These are phyloP conservation scores for Torymus tubicola DNA, from an alignment of 2,888 invertebrate species.

Conservation along the genomic window DNA sequence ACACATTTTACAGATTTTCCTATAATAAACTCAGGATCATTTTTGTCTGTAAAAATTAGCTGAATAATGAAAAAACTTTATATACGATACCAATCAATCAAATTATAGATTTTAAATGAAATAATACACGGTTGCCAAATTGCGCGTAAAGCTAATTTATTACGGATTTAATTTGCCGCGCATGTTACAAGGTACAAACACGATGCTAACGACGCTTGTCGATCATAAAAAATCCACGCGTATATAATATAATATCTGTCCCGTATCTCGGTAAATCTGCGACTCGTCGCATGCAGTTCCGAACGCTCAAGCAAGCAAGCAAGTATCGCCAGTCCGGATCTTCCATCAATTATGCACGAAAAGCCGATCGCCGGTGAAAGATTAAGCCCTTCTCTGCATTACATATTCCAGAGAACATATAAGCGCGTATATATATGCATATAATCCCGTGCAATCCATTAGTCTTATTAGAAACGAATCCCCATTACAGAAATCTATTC, in stretches of 20 bases:
- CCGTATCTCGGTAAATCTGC: constrained; percentile 5
- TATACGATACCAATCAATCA: not conserved
- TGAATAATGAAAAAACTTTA: not conserved
- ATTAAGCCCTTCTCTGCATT: constrained; percentile 37
- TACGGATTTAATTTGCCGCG: not conserved
- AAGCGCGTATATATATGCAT: constrained; percentile 28
- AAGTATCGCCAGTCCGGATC: constrained; percentile 45
- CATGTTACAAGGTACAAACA: not conserved
- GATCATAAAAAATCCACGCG: constrained; percentile 37
- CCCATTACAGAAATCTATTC: constrained; percentile 50
- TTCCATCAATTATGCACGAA: constrained; percentile 53
- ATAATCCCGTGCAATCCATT: constrained; percentile 52
- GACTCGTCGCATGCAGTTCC: too few relatives aligned
- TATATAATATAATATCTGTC: constrained; percentile 20
- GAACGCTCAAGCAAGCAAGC: not conserved
- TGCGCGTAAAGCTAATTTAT: not conserved
- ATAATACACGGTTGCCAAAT: too few relatives aligned
- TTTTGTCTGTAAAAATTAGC: too few relatives aligned
- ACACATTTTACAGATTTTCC: too few relatives aligned
- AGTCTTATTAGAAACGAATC: constrained; percentile 54
- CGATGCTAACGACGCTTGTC: constrained; percentile 3
- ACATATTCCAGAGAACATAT: constrained; percentile 19
- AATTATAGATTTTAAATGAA: too few relatives aligned
- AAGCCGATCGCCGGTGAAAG: constrained; percentile 52
- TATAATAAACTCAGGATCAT: too few relatives aligned